These are phyloP conservation scores for Macrosteles quadrilineatus DNA, from an alignment of 1,140 invertebrate species.

Conservation along the genomic window DNA sequence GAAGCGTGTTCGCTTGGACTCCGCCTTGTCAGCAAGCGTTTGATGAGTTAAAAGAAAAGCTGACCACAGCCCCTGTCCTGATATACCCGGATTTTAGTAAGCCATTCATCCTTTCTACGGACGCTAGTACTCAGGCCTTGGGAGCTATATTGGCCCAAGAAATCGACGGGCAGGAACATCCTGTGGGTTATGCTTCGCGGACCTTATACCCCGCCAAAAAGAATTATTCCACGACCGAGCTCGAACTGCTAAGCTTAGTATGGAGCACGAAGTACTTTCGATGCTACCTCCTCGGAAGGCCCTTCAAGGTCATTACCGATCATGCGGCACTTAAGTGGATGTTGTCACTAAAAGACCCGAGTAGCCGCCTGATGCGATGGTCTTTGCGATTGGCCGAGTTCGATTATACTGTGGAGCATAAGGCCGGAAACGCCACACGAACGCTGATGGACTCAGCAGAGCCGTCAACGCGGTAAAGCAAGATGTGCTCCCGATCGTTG, in stretches of 20 bases:
- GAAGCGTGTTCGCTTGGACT: background rate
- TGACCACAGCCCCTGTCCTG: background rate
- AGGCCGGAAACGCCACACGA: background rate
- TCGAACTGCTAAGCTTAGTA: conserved; percentile 49
- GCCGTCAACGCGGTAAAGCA: background rate
- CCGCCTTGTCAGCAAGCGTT: background rate
- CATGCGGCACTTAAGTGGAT: background rate
- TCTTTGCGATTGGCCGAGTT: background rate
- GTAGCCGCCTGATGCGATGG: background rate
- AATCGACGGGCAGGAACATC: no score
- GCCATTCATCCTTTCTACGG: background rate
- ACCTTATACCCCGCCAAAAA: conserved; percentile 51
- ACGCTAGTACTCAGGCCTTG: conserved; percentile 28
- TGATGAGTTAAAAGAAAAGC: background rate
- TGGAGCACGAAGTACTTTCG: no score
- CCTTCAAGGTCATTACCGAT: background rate
- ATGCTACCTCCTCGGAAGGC: background rate
- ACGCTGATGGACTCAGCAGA: background rate
- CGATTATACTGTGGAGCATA: background rate
- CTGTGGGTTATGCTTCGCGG: conserved; percentile 49
- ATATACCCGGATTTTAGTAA: conserved; percentile 21
- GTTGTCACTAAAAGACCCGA: background rate
- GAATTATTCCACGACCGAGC: conserved; percentile 52
- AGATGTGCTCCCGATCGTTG: background rate
- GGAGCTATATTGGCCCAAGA: conserved; percentile 47